A percentile compares a stretch with the other conserved stretches of the same genome.
Evolutionary conservation across 1,140 invertebrate genomes (phyloP).

Genomic region (Drosophila aff.): DNA sequence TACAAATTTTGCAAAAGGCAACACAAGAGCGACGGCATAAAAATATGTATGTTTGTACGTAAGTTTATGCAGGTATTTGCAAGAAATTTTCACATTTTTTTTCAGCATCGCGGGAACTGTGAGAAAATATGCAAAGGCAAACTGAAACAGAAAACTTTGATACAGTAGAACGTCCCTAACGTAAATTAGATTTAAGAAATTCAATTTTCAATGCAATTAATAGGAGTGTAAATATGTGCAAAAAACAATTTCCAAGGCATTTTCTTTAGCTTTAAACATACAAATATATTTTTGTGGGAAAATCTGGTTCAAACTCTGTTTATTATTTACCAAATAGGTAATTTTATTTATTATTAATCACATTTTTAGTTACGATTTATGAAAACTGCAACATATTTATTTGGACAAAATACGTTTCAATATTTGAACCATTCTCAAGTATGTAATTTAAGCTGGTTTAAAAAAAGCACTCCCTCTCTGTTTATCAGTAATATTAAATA

Average conservation of each 20-base stretch:
- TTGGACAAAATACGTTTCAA: not conserved
- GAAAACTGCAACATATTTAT: not conserved
- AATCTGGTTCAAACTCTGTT: not conserved
- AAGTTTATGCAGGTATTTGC: slow-evolving; percentile 45
- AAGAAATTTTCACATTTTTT: slow-evolving; percentile 48
- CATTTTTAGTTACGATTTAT: not conserved
- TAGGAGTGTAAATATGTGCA: not conserved
- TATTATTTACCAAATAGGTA: not conserved
- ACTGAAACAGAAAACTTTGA: slow-evolving; percentile 39
- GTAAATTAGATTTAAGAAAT: too few relatives aligned
- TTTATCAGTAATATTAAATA: not conserved
- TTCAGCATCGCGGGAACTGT: slow-evolving; percentile 40
- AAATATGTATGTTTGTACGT: slow-evolving; percentile 19
- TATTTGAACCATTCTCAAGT: not conserved
- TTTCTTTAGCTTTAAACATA: not conserved
- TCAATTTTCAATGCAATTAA: not conserved
- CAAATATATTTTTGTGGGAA: not conserved
- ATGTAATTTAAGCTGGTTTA: not conserved
- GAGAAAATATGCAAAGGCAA: slow-evolving; percentile 54
- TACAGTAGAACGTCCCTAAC: slow-evolving; percentile 12
- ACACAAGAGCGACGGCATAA: slow-evolving; percentile 22
- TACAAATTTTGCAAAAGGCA: slow-evolving; percentile 57
- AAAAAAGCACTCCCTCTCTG: too few relatives aligned
- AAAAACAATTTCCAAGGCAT: not conserved
- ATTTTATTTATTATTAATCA: not conserved